Base-by-base conservation (phyloP, 2,888 invertebrate species). In the Cosmia pyralina region DNA sequence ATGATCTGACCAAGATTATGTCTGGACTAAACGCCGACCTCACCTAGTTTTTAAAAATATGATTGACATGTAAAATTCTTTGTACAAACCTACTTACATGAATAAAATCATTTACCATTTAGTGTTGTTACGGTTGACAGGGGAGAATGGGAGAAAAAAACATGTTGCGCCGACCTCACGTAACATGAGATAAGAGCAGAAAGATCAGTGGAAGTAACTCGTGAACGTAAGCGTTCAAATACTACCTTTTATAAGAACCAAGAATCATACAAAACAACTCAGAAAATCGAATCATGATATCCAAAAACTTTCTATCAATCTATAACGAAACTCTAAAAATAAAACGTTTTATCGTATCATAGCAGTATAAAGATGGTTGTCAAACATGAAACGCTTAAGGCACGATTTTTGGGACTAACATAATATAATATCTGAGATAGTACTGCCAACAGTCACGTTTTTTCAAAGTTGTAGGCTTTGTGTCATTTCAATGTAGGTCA, bases 321-420 rank as follows among this genome's bases (percentile, higher is more conserved):
- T 11, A 13, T 13, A 19, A 59, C 38, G 13, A 63, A 71, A 79
- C 52, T 15, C 65, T 44, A 69, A 83, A 79, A 73, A 79, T 70
- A 68, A 75, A 81, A 58, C 48, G 60, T 71, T 83, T 75, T 44
- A 44, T 53, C 67, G 63, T 65, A 81, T 75, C 70, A 73, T 1
- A 41, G 41, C 82, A 73, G 70, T 75, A 77, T 81, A 73, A 73
- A 73, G 69, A 83, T 73, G 72, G 75, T 53, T 73, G 55, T 67
- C 75, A 72, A 83, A 83, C 84, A 83, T 69, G 78, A 72, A 82
- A 75, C 46, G 69, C 38, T 34, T 72, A 44, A 28, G 66, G 46
- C 59, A 75, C 68, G 72, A 59, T n/a, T 75, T 69, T 72, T 15
- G 28, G 69, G 28, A 63, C 71, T 28, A 63, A 70, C 57, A 52